Base-by-base conservation (phyloP, 2,888 invertebrate genomes). In the Hydrotaea diabolus region DNA sequence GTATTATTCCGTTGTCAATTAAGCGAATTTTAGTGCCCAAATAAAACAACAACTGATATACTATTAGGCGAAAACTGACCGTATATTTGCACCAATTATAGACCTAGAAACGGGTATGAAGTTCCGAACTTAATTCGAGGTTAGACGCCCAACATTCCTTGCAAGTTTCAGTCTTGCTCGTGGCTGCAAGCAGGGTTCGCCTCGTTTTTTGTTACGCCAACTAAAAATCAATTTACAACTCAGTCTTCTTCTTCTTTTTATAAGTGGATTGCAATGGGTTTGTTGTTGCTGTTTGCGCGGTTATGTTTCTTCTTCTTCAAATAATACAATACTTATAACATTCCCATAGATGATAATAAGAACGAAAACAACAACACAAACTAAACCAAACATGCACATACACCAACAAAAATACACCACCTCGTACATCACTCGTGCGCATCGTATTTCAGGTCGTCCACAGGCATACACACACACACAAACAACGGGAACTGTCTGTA, bases 361-460 rank as follows among this genome's bases (percentile, higher is more conserved):
- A 62, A 31, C 76, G 57, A 69, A 43, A 69, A 39, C 55, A 46
- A 43, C 69, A 59, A 78, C 43, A 69, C 46, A 21, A 66, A n/a
- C 15, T 5, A 43, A 59, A 4, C 23, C 59, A 59, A 19, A 66
- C 66, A 23, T 64, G 17, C 36, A 36, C 5, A 26, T 31, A 57
- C 21, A 4, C 59, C n/a, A 31, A 62, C 62, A 8, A n/a, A n/a
- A 31, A 17, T n/a, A 39, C 66, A 46, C 36, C 66, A 46, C 21
- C 36, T 46, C n/a, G 36, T 64, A 36, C 53, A 73, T 78, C 78
- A 78, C 53, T 64, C 73, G 62, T 73, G 72, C 72, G 78, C 73
- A 78, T 78, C 78, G 64, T 78, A 64, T 78, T 78, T 64, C 53
- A 72, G 62, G 72, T 64, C 17, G 49, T 53, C 49, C 15, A 43